Evolutionary conservation across 2,888 invertebrate genomes (phyloP), one percentile per base, ranked within the genome.

Genomic region (Rhingia campestris): DNA sequence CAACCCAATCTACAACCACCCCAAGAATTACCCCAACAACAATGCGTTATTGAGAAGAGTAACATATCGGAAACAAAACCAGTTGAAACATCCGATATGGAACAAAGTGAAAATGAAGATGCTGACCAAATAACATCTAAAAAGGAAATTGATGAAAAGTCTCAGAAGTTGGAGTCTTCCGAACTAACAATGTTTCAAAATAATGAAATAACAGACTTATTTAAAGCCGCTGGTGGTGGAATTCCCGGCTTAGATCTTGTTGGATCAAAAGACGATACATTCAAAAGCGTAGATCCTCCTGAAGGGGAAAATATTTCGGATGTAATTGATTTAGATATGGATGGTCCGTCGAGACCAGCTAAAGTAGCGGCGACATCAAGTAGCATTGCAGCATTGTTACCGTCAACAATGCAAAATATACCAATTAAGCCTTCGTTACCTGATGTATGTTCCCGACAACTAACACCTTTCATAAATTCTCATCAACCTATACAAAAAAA

Each of bases 161-260:
- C 45, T 12, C 14, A 12, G 5, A 14, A 22, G 9, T 6, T 47
- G 12, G 45, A 73, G 32, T 4, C 30, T n/a, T 37, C 6, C 32
- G 74, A 81, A 5, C 7, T 33, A 53, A 64, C 12, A 2, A 53
- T 61, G 5, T 51, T 75, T 37, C 49, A 79, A 51, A 66, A 49
- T n/a, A 69, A 73, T 10, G 76, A 73, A 72, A 88, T 90, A 76
- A 86, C 88, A 9, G 89, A 88, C 47, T 88, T 91, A 4, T 89
- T 91, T 61, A 89, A 89, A 67, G 88, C 89, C 76, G 87, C 75
- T 9, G 90, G 88, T 47, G 94, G 49, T 9, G 49, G 94, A 49
- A 96, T 96, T 88, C 96, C 96, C 7, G 96, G 96, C 0, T 92
- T 96, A 74, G 95, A 96, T 92, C 92, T 95, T 79, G 94, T 95